phyloP scores from a whole-genome alignment of 2,113 vertebrate species.

The Notarius lentiginosus region DNA sequence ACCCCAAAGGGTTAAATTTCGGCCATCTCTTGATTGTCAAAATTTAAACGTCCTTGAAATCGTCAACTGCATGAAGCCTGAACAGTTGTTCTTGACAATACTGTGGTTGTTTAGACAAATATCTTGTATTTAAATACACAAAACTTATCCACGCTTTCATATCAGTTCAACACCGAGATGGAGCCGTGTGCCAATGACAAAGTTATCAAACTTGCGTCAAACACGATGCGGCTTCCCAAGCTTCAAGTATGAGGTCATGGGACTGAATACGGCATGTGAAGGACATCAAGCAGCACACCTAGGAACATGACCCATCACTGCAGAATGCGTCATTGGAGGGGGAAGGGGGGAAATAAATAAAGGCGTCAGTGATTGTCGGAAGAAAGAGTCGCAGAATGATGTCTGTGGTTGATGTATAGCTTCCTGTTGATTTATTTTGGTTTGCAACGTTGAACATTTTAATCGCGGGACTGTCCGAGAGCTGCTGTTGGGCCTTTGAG shows the following conservation, averaged over 20 bases:
- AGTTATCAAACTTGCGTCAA: no score
- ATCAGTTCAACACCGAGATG: background rate
- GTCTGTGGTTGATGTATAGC: background rate
- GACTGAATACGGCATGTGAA: no score
- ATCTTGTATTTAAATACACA: background rate
- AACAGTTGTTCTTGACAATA: background rate
- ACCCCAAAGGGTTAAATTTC: background rate
- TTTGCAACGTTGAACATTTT: background rate
- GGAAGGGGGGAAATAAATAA: background rate
- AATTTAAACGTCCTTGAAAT: background rate
- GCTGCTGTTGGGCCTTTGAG: no score
- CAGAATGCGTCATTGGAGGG: background rate
- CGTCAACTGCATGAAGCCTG: no score
- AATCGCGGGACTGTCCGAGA: background rate
- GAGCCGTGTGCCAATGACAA: no score
- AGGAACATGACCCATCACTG: background rate
- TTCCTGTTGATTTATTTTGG: background rate
- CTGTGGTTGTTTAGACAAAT: background rate
- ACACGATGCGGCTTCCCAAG: background rate
- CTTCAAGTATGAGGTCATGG: background rate
- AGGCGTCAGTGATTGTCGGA: background rate
- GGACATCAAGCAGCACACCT: background rate
- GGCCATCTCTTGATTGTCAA: background rate
- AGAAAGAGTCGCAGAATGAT: background rate
- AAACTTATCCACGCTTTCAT: background rate